Evolutionary conservation across 2,888 invertebrate species (phyloP), one percentile per base, ranked within the genome.

Genomic region (Microctonus aethiopoides): DNA sequence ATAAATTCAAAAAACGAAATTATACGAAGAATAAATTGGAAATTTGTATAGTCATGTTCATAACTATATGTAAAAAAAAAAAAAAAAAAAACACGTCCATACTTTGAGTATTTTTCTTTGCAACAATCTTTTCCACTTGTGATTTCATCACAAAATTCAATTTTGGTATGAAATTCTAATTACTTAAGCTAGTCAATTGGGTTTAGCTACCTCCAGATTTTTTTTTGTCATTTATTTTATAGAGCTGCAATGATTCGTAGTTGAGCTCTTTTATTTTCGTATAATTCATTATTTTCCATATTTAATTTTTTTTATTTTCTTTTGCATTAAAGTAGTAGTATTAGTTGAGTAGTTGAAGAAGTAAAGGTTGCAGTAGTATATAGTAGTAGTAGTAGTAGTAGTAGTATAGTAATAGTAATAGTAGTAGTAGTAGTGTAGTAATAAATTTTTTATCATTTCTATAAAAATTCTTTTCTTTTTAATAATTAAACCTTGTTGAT

Each of bases 401-500:
- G 39, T 61, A 46, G 46, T 20, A 46, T 69, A 68, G 69, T 72
- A 68, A 68, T 65, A 74, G 73, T 73, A 73, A 68, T 54, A 13
- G 29, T 41, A 73, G 67, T 74, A 73, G 74, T 76, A 76, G n/a
- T 57, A 57, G 59, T 67, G 70, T 75, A 72, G 72, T 75, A 74
- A 74, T 75, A 73, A 74, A 75, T 76, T 79, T 77, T 67, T 80
- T 80, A 77, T 76, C 70, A 67, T 77, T 75, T 65, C 72, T 73
- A 46, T 68, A 68, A 62, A 56, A 67, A 71, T 64, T 32, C 57
- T 41, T 26, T 32, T 32, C 70, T 74, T 67, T 72, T 70, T 67
- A 68, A 76, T 78, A 78, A 61, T 79, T 82, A 81, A 77, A 77
- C 79, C 78, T 78, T 71, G 52, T 67, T 78, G n/a, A 79, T 75